A percentile compares a stretch with the other conserved stretches of the same genome.
Conservation (phyloP, 2,888 invertebrate genomes). For the Oxycera nigricornis region DNA sequence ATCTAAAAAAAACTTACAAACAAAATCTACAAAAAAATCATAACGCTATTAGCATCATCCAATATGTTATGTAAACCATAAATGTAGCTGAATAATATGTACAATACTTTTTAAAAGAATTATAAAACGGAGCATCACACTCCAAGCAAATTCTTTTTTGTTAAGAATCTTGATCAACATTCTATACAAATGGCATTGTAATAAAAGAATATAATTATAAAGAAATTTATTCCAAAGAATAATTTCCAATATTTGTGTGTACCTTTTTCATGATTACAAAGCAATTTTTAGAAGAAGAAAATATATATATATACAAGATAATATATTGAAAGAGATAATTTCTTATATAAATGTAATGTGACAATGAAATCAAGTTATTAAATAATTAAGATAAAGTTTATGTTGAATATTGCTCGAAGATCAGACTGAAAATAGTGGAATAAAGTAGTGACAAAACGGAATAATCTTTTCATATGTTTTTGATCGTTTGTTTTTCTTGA, state of each 20-base stretch:
- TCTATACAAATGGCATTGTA: neutral
- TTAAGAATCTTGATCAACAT: too few relatives aligned
- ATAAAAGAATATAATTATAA: neutral
- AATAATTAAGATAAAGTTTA: constrained; percentile 9
- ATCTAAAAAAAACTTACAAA: constrained; percentile 9
- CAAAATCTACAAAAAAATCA: neutral
- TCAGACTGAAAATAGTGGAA: constrained; percentile 35
- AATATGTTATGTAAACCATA: neutral
- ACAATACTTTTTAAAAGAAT: neutral
- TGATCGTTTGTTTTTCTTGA: too few relatives aligned
- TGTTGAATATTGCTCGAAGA: constrained; percentile 17
- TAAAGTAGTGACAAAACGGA: constrained; percentile 11
- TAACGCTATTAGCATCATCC: neutral
- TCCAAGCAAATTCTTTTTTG: too few relatives aligned
- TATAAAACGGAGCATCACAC: too few relatives aligned
- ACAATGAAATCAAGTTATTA: constrained; percentile 9
- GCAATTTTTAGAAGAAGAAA: constrained; percentile 15
- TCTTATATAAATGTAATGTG: constrained; percentile 29
- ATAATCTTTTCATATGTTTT: too few relatives aligned
- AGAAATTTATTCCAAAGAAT: constrained; percentile 35
- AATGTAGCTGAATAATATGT: neutral
- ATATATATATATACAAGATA: constrained; percentile 12
- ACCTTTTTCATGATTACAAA: constrained; percentile 26
- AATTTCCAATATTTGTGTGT: constrained; percentile 32
- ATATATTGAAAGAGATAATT: neutral